phyloP scores from a whole-genome alignment of 2,113 vertebrate species.

The Scopus umbretta region DNA sequence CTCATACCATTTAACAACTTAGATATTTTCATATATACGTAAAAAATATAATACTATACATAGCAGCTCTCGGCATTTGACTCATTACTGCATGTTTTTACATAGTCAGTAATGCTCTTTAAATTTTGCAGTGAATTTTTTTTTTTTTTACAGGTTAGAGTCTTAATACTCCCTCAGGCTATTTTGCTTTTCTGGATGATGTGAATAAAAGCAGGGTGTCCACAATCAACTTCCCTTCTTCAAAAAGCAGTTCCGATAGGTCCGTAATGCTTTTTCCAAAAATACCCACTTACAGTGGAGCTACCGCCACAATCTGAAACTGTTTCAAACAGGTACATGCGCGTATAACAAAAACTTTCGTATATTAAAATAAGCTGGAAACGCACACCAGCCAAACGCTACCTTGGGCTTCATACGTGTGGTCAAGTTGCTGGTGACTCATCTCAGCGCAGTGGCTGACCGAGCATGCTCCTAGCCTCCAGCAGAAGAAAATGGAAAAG shows the following conservation, averaged over 20 bases:
- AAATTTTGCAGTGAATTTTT: background rate
- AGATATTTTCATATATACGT: too few relatives aligned
- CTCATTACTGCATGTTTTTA: background rate
- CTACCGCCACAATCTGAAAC: background rate
- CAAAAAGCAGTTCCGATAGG: background rate
- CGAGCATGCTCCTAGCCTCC: background rate
- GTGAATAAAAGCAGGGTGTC: background rate
- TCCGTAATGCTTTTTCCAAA: background rate
- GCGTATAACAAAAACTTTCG: accelerated
- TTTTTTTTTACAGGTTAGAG: background rate
- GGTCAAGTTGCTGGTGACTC: background rate
- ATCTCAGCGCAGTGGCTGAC: background rate
- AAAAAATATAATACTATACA: background rate
- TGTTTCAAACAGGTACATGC: background rate
- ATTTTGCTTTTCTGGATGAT: background rate
- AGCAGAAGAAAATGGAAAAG: background rate
- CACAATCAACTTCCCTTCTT: background rate
- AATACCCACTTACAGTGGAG: background rate
- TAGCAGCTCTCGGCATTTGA: background rate
- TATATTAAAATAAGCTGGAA: background rate
- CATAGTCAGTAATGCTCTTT: background rate
- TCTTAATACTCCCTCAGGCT: background rate
- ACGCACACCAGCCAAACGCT: accelerated
- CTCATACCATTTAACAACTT: background rate
- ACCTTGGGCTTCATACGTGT: background rate